These are phyloP conservation scores for Epistrophella euchroma DNA, from an alignment of 2,888 invertebrate species.

Conservation along the genomic window DNA sequence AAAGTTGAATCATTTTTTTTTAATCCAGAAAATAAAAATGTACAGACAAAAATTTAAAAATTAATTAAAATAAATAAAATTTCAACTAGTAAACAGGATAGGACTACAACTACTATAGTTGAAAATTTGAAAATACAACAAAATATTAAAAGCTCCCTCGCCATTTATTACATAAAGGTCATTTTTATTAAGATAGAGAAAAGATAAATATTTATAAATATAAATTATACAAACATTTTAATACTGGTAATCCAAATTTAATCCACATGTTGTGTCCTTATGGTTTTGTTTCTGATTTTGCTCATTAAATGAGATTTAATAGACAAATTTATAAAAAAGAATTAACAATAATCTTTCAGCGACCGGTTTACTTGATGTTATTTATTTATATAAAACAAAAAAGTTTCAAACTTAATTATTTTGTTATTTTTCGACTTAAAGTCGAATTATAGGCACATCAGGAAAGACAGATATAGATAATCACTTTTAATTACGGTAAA, in stretches of 20 bases:
- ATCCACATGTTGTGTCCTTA: slow-evolving; percentile 72
- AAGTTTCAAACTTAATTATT: background rate
- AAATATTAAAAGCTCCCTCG: slow-evolving; percentile 46
- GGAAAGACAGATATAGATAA: slow-evolving; percentile 46
- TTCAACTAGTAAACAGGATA: background rate
- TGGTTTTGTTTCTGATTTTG: slow-evolving; percentile 15
- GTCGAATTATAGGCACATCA: slow-evolving; percentile 63
- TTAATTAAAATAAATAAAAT: background rate
- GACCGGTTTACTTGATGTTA: slow-evolving; percentile 2
- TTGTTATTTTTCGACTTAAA: slow-evolving; percentile 42
- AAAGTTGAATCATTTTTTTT: too few relatives aligned
- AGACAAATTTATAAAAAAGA: slow-evolving; percentile 18
- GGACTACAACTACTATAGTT: background rate
- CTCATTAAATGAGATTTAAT: slow-evolving; percentile 64
- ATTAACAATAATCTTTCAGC: background rate
- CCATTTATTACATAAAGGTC: slow-evolving; percentile 16
- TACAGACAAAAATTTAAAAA: too few relatives aligned
- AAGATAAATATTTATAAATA: background rate
- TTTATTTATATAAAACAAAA: background rate
- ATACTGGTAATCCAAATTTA: slow-evolving; percentile 73
- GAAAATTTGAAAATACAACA: background rate
- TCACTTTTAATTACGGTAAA: slow-evolving; percentile 35
- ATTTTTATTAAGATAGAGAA: background rate
- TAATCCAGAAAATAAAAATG: too few relatives aligned
- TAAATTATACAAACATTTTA: slow-evolving; percentile 69